Conservation (phyloP, 2,797 vertebrate species). For the Acrossocheilus fasciatus region DNA sequence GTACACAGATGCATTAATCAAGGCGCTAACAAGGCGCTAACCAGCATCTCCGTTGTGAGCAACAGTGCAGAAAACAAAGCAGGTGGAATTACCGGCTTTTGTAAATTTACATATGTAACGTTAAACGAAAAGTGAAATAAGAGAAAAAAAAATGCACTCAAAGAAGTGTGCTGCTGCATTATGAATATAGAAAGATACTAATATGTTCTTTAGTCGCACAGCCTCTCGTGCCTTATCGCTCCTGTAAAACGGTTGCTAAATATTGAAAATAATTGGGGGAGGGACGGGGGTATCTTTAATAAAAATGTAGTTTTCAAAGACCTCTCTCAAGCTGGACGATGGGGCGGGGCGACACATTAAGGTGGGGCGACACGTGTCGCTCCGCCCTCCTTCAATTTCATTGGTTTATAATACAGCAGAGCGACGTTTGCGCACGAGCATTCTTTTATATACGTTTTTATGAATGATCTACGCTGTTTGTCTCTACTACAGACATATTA, state of each 20-base stretch:
- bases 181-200: background rate
- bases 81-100: background rate
- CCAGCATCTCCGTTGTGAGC: background rate
- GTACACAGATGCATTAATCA: background rate
- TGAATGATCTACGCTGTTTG: no score
- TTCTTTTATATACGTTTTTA: no score
- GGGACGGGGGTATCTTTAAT: no score
- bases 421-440: no score
- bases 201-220: background rate
- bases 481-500: no score
- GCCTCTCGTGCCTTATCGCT: background rate
- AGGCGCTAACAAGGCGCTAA: no score
- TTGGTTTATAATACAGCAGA: no score
- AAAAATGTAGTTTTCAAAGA: no score
- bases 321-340: no score
- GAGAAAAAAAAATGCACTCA: background rate
- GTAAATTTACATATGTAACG: background rate
- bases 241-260: background rate
- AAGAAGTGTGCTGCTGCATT: background rate
- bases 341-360: no score
- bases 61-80: background rate
- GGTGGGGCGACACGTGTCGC: no score
- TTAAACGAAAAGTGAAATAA: background rate
- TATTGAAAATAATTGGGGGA: background rate
- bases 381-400: no score